phyloP scores from a whole-genome alignment of 2,888 invertebrate species.

The Prenolepis imparis region DNA sequence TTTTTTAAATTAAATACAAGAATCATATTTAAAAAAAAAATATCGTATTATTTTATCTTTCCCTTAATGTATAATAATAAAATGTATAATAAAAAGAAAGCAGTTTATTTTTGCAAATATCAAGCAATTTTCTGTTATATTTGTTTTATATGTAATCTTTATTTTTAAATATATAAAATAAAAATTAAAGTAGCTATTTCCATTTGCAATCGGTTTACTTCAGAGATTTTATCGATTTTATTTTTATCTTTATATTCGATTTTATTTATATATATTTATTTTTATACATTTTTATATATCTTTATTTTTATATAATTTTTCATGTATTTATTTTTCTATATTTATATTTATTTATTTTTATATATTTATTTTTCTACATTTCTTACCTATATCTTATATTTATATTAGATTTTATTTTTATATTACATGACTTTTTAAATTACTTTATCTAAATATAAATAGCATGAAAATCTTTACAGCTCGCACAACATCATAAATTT shows the following conservation, averaged over 20 bases:
- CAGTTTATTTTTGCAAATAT: background rate
- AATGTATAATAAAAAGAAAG: background rate
- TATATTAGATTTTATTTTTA: background rate
- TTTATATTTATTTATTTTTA: no score
- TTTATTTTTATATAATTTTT: no score
- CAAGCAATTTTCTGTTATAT: background rate
- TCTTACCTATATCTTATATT: no score
- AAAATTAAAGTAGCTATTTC: background rate
- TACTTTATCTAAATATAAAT: background rate
- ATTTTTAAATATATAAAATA: background rate
- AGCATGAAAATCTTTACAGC: background rate
- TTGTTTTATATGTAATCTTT: background rate
- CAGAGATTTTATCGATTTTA: background rate
- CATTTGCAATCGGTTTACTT: background rate
- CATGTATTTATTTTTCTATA: no score
- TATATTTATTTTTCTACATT: no score
- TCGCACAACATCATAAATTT: background rate
- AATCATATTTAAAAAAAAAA: no score
- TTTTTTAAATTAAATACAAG: no score
- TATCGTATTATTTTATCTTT: no score
- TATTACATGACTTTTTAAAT: background rate
- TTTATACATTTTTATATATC: no score
- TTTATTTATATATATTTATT: no score
- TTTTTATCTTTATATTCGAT: background rate
- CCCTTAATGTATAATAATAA: no score